A percentile compares a stretch with the other conserved stretches of the same genome.
Evolutionary conservation across 2,888 invertebrate genomes (phyloP).

Genomic region (Napeogenes sylphis): DNA sequence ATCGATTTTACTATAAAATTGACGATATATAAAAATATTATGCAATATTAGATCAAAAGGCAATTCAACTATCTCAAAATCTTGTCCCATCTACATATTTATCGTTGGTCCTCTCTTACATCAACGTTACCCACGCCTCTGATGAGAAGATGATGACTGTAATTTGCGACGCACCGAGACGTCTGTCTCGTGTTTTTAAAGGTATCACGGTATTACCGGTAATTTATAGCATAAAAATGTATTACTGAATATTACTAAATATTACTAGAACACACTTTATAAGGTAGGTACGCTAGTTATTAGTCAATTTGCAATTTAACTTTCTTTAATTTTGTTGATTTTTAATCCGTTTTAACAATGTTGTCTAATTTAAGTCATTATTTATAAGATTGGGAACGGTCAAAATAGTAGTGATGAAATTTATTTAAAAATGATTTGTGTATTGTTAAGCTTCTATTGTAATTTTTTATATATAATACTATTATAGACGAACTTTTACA

Average conservation of each 20-base stretch:
- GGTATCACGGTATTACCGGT: constrained; percentile 73
- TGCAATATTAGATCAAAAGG: not conserved
- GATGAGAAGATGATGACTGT: constrained; percentile 78
- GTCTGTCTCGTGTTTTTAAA: constrained; percentile 78
- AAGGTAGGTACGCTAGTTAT: not conserved
- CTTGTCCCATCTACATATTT: constrained; percentile 25
- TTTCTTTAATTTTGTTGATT: constrained; percentile 17
- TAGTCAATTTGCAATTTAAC: constrained; percentile 10
- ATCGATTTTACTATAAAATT: not conserved
- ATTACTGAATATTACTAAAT: too few relatives aligned
- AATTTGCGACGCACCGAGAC: constrained; percentile 78
- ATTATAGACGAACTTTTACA: constrained; percentile 1
- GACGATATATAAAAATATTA: too few relatives aligned
- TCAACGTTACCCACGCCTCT: constrained; percentile 73
- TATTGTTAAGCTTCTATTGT: constrained; percentile 6
- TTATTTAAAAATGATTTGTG: not conserved
- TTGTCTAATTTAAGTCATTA: constrained; percentile 20
- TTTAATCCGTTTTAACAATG: constrained; percentile 23
- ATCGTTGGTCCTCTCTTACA: constrained; percentile 56
- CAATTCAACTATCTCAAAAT: not conserved
- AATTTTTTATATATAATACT: not conserved
- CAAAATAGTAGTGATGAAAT: constrained; percentile 5
- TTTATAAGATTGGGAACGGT: constrained; percentile 20
- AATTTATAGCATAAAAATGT: constrained; percentile 60
- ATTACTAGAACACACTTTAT: too few relatives aligned